These are phyloP conservation scores for Amphipoea oculea DNA, from an alignment of 2,888 invertebrate genomes.

Conservation along the genomic window DNA sequence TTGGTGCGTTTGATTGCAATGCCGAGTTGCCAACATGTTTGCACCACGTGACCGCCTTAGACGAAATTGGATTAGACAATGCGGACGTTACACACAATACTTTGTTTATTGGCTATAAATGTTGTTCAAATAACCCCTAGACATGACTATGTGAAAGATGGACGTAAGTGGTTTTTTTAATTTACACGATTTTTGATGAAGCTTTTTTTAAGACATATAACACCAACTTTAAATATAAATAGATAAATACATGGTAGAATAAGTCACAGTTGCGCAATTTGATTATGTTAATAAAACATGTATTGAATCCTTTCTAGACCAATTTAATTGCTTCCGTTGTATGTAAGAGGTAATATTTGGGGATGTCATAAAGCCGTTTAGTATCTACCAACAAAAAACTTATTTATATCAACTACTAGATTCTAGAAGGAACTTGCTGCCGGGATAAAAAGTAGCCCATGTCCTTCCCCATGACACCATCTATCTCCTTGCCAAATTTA, in stretches of 20 bases:
- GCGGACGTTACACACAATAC: slow-evolving; percentile 58
- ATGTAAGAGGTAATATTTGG: background rate
- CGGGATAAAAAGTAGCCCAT: background rate
- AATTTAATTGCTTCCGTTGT: background rate
- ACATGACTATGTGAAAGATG: slow-evolving; percentile 85
- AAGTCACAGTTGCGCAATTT: background rate
- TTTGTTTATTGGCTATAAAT: slow-evolving; percentile 59
- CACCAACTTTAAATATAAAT: background rate
- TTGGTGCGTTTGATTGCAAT: slow-evolving; percentile 57
- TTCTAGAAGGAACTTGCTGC: background rate
- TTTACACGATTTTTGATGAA: background rate
- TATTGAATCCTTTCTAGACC: background rate
- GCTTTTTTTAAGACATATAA: background rate
- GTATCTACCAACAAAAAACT: background rate
- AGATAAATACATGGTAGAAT: background rate
- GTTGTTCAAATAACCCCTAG: slow-evolving; percentile 26
- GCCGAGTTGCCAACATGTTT: slow-evolving; percentile 45
- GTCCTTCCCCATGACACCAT: background rate
- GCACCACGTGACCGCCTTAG: slow-evolving; percentile 53
- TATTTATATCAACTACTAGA: background rate
- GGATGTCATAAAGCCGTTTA: background rate
- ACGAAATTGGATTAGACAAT: slow-evolving; percentile 66
- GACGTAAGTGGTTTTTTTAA: slow-evolving; percentile 78
- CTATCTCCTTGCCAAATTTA: background rate
- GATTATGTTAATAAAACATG: background rate